A percentile compares a stretch with the other conserved stretches of the same genome.
phyloP scores from a whole-genome alignment of 2,888 invertebrate species.

The Amphipoea lucens region DNA sequence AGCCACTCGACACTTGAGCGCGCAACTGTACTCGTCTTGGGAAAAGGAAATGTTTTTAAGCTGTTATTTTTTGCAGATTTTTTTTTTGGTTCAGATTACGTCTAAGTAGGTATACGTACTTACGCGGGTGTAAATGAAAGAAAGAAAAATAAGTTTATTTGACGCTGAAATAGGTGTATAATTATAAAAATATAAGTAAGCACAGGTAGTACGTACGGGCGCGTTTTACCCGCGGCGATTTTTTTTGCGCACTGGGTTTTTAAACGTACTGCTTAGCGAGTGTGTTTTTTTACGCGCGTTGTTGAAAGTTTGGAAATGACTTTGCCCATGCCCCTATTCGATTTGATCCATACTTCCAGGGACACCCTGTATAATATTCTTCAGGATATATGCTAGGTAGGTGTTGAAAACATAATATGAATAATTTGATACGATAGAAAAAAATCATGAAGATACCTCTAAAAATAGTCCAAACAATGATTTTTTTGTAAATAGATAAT shows the following conservation, averaged over 20 bases:
- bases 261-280: not conserved
- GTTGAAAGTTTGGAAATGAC: too few relatives aligned
- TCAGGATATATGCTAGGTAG: too few relatives aligned
- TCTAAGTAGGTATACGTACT: not conserved
- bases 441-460: too few relatives aligned
- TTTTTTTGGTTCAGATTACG: not conserved
- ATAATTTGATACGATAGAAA: too few relatives aligned
- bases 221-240: too few relatives aligned
- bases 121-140: not conserved
- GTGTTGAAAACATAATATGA: too few relatives aligned
- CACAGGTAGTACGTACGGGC: not conserved
- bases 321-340: too few relatives aligned
- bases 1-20: constrained; percentile 78
- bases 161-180: not conserved
- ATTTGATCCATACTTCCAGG: too few relatives aligned
- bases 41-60: constrained; percentile 63
- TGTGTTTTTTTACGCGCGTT: not conserved
- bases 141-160: not conserved
- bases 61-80: constrained; percentile 40
- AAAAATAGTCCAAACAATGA: too few relatives aligned
- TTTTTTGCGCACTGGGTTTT: not conserved
- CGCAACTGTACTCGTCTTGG: constrained; percentile 72
- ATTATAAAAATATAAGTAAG: not conserved
- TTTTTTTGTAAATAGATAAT: too few relatives aligned
- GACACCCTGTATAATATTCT: too few relatives aligned